Conservation (phyloP, 2,113 vertebrate genomes). For the Perognathus longimembris region DNA sequence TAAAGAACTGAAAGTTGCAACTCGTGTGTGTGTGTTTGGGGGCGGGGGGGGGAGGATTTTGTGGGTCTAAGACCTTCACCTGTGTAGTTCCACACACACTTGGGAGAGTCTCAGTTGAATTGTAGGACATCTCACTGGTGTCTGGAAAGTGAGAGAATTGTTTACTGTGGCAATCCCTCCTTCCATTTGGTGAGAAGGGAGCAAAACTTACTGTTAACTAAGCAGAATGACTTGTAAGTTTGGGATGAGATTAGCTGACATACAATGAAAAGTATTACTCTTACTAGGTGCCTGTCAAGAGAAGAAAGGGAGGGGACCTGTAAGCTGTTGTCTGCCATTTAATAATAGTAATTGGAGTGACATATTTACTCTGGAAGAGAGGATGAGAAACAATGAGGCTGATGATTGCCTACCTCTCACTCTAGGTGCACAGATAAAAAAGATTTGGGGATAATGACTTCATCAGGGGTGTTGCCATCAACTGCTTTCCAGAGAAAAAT, state of each 20-base stretch:
- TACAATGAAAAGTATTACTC: neutral
- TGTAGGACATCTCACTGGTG: neutral
- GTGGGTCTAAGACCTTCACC: neutral
- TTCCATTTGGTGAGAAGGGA: neutral
- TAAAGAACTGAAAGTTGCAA: neutral
- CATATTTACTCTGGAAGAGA: neutral
- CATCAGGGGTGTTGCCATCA: neutral
- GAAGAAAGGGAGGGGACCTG: neutral
- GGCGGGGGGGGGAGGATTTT: neutral
- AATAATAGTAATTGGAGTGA: neutral
- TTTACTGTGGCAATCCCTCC: neutral
- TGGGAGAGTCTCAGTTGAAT: neutral
- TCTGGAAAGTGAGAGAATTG: neutral
- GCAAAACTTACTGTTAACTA: neutral
- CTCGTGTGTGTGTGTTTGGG: neutral
- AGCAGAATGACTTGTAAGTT: neutral
- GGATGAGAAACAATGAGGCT: neutral
- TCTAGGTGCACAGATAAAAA: neutral
- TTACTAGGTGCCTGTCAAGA: neutral
- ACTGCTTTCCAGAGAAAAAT: neutral
- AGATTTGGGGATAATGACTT: neutral
- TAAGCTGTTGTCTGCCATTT: neutral
- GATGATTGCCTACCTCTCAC: neutral
- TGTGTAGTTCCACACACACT: neutral
- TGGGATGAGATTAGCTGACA: neutral